Percentiles rank a stretch among this genome's conserved stretches.
phyloP scores from a whole-genome alignment of 2,888 invertebrate species.

The Pocota personata region DNA sequence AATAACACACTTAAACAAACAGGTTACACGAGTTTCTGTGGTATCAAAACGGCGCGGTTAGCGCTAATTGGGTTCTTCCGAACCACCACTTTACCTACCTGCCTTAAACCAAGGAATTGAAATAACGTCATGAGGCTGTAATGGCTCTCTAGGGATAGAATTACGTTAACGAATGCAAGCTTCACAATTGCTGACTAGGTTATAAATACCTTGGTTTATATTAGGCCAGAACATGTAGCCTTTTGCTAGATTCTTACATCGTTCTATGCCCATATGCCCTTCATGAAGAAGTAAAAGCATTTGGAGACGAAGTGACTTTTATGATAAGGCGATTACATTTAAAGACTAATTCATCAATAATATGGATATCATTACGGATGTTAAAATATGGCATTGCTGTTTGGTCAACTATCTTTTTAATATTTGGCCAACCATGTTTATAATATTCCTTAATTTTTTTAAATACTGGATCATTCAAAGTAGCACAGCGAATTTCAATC shows the following conservation, averaged over 20 bases:
- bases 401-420: not conserved
- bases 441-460: constrained; percentile 4
- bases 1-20: too few species aligned
- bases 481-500: constrained; percentile 5
- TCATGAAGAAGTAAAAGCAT: constrained; percentile 75
- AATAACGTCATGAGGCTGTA: not conserved
- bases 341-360: constrained; percentile 51
- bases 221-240: constrained; percentile 15
- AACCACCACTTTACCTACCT: too few species aligned
- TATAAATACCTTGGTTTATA: constrained; percentile 28
- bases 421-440: constrained; percentile 21
- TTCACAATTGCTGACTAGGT: constrained; percentile 13
- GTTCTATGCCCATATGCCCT: constrained; percentile 75
- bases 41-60: too few species aligned
- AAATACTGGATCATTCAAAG: not conserved
- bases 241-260: constrained; percentile 72
- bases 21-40: too few species aligned
- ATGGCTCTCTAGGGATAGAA: too few species aligned
- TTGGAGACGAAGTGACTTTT: constrained; percentile 65
- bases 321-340: constrained; percentile 63
- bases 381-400: constrained; percentile 32
- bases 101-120: constrained; percentile 13
- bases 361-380: constrained; percentile 51
- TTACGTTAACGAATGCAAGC: too few species aligned
- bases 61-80: too few species aligned